These are phyloP conservation scores for Stenodera caucasica DNA, from an alignment of 2,888 invertebrate genomes.

Conservation along the genomic window DNA sequence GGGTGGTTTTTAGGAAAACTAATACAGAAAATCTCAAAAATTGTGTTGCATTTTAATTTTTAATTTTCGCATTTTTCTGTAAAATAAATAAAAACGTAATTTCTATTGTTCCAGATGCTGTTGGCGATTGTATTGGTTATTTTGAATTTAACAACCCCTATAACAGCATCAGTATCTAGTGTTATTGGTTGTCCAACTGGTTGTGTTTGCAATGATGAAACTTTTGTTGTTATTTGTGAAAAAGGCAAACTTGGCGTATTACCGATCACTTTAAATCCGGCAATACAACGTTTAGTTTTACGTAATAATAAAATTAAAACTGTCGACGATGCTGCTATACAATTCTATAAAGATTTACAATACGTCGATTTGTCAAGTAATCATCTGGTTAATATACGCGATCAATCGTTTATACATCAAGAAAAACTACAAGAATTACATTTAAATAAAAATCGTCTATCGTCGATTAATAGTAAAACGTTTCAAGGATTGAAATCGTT, in stretches of 20 bases:
- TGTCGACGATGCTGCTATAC: slow-evolving; percentile 85
- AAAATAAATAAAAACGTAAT: slow-evolving; percentile 13
- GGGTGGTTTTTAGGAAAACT: slow-evolving; percentile 1
- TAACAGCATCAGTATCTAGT: slow-evolving; percentile 52
- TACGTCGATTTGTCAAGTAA: slow-evolving; percentile 84
- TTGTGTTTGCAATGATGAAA: slow-evolving; percentile 89
- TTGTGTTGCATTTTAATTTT: background rate
- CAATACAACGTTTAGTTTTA: slow-evolving; percentile 81
- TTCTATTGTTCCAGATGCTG: slow-evolving; percentile 43
- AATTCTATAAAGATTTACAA: slow-evolving; percentile 84
- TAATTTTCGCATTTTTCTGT: background rate
- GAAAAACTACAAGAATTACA: slow-evolving; percentile 81
- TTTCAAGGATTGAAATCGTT: slow-evolving; percentile 77
- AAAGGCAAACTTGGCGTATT: slow-evolving; percentile 85
- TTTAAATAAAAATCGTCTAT: slow-evolving; percentile 82
- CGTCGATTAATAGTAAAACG: slow-evolving; percentile 76
- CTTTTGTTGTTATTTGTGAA: slow-evolving; percentile 82
- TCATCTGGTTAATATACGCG: slow-evolving; percentile 79
- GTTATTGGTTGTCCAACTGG: slow-evolving; percentile 80
- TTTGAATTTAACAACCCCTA: slow-evolving; percentile 30
- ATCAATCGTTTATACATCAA: slow-evolving; percentile 77
- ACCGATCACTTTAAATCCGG: slow-evolving; percentile 89
- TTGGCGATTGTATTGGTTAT: slow-evolving; percentile 39
- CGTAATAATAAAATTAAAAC: slow-evolving; percentile 86
- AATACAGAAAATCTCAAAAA: background rate